Base-by-base conservation (phyloP, 1,140 invertebrate genomes). In the Galleria mellonella region DNA sequence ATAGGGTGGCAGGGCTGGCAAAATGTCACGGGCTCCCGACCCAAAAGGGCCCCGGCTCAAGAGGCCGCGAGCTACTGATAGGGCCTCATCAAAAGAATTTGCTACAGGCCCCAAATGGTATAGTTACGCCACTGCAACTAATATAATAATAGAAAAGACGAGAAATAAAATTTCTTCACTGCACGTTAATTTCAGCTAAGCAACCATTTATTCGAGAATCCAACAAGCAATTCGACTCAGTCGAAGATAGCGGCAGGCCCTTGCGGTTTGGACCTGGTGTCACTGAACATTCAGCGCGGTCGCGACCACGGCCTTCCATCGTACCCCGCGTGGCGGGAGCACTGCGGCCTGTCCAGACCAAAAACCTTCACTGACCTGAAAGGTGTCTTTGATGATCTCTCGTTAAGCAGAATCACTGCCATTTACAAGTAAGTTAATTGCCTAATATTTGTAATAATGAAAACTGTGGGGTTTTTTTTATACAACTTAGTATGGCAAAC, bases 301-400 rank as follows among this genome's bases (percentile, higher is more conserved):
- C 81, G 96, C 14, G 96, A 98, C 86, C 94, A 97, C 74, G 96
- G 96, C 0, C 83, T 97, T 11, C 92, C 94, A 0, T 76, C 91
- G 0, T 98, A 98, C 81, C 89, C 90, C 0, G 85, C 87, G 7
- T 97, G 92, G 90, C 86, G 95, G 13, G 85, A 92, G 55, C 89
- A 91, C 64, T 97, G 95, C 57, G 91, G 91, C 0, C 78, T 96
- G 31, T 87, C 88, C 1, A 84, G 87, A 32, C 91, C 92, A 0
- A 78, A 67, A 9, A 91, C 66, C 9, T 98, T 97, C 81, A 87
- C 90, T 0, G 94, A 98, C 62, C 87, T 99, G 4, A 72, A 81
- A 0, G 71, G 61, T 0, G 82, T 91, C 5, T 83, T 95, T 47
- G 91, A 94, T 62, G 62, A 75, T 0, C 74, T 87, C 2, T 89